Conservation (phyloP, 2,888 invertebrate species). For the Drosophila anomelani region DNA sequence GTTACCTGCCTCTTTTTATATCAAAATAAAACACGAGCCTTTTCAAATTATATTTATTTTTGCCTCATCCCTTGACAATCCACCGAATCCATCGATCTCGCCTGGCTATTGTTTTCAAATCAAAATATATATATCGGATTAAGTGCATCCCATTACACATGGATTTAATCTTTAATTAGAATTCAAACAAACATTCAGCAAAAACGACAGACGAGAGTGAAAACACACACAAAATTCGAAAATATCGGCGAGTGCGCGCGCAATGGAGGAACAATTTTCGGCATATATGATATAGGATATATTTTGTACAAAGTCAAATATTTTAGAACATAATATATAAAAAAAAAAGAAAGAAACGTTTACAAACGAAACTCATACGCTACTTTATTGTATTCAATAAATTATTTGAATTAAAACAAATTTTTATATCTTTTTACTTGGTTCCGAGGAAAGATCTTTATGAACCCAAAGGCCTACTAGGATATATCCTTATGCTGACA, state of each 20-base stretch:
- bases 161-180: conserved; percentile 27
- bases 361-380: conserved; percentile 67
- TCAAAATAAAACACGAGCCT: conserved; percentile 68
- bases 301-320: conserved; percentile 79
- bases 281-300: conserved; percentile 71
- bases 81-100: conserved; percentile 60
- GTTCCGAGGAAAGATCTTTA: no score
- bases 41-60: conserved; percentile 57
- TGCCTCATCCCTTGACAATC: conserved; percentile 62
- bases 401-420: conserved; percentile 48
- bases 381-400: conserved; percentile 77
- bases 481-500: neutral
- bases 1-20: conserved; percentile 63
- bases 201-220: conserved; percentile 68
- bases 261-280: conserved; percentile 77
- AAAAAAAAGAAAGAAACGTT: conserved; percentile 18
- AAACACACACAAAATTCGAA: conserved; percentile 54
- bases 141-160: conserved; percentile 20
- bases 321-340: conserved; percentile 74
- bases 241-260: conserved; percentile 54
- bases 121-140: conserved; percentile 27
- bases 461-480: neutral
- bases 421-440: neutral
- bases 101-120: conserved; percentile 33
- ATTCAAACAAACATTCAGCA: conserved; percentile 36